These are phyloP conservation scores for Hemiscyllium ocellatum DNA, from an alignment of 2,113 vertebrate genomes.

Conservation along the genomic window DNA sequence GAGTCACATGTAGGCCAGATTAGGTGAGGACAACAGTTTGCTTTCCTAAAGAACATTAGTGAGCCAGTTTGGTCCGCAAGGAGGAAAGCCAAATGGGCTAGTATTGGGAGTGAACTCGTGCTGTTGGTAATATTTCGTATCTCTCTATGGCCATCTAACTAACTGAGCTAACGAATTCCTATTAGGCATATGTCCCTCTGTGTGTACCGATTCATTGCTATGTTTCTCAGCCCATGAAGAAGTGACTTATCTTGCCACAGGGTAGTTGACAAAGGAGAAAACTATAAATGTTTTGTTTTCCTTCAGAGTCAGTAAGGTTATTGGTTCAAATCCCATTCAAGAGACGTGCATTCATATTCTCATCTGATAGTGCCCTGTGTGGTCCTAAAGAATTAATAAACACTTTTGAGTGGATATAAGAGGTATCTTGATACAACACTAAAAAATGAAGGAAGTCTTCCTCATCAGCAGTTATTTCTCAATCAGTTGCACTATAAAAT, in stretches of 20 bases:
- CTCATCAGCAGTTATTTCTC: neutral
- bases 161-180: too few relatives aligned
- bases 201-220: neutral
- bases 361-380: neutral
- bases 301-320: too few relatives aligned
- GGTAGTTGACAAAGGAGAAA: neutral
- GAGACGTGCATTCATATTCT: neutral
- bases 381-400: neutral
- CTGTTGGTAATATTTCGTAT: too few relatives aligned
- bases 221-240: neutral
- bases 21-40: too few relatives aligned
- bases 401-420: neutral
- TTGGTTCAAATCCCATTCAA: neutral
- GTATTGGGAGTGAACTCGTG: too few relatives aligned
- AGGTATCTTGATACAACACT: neutral
- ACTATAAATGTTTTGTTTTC: neutral
- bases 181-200: neutral
- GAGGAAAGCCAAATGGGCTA: too few relatives aligned
- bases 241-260: neutral
- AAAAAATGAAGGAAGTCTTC: neutral
- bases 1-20: too few relatives aligned
- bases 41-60: too few relatives aligned
- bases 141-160: too few relatives aligned
- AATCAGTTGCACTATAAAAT: neutral
- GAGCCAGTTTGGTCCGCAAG: too few relatives aligned